These are phyloP conservation scores for Melanostoma scalare DNA, from an alignment of 2,888 invertebrate genomes.

Conservation along the genomic window DNA sequence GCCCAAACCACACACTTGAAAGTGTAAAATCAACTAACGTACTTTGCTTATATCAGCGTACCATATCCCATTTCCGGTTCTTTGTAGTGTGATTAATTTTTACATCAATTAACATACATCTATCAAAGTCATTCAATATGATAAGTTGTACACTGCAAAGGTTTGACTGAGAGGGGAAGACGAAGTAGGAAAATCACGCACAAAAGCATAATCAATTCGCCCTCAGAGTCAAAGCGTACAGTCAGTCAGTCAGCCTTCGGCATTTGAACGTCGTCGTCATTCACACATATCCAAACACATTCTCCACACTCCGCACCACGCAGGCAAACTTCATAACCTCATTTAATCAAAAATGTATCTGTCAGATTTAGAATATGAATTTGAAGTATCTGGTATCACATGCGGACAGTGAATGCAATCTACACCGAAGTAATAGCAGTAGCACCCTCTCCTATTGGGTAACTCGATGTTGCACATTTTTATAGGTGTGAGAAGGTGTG, in stretches of 20 bases:
- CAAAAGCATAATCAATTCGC: conserved; percentile 54
- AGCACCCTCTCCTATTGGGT: conserved; percentile 40
- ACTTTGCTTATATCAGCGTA: conserved; percentile 55
- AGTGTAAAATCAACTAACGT: conserved; percentile 34
- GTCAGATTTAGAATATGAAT: conserved; percentile 45
- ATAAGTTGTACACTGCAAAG: not conserved
- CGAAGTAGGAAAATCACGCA: conserved; percentile 33
- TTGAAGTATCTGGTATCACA: conserved; percentile 23
- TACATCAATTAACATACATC: conserved; percentile 43
- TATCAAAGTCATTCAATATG: conserved; percentile 8
- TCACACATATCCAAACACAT: conserved; percentile 4
- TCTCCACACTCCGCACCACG: conserved; percentile 29
- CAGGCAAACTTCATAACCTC: conserved; percentile 40
- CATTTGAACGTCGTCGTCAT: conserved; percentile 21
- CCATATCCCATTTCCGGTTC: conserved; percentile 56
- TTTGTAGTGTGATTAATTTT: conserved; percentile 20
- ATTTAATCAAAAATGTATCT: conserved; percentile 53
- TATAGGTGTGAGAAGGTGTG: conserved; percentile 12
- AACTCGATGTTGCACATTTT: conserved; percentile 39
- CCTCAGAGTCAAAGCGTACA: conserved; percentile 1
- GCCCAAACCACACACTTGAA: not conserved
- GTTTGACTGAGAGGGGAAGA: not conserved
- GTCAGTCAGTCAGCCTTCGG: conserved; percentile 14
- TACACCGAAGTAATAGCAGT: not conserved
- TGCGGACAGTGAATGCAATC: conserved; percentile 12